Percentiles rank a stretch among this genome's conserved stretches.
Evolutionary conservation across 2,797 vertebrate species (phyloP).

Genomic region (Vireo griseus): DNA sequence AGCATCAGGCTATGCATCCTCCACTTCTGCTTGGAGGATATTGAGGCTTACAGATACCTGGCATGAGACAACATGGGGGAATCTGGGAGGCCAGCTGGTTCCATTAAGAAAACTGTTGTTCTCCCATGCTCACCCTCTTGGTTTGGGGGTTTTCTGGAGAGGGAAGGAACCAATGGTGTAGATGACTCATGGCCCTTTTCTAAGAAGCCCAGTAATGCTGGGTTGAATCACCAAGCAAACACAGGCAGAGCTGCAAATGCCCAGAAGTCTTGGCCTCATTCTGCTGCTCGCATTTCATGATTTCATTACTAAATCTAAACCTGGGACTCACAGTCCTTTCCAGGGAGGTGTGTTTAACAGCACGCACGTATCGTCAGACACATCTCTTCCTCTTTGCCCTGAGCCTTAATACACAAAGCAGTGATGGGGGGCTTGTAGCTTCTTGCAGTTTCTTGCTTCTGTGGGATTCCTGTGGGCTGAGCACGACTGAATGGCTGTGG

Average conservation of each 20-base stretch:
- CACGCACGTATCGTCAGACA: fast-evolving
- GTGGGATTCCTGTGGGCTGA: constrained; percentile 42
- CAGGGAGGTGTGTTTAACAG: constrained; percentile 23
- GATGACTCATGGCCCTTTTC: neutral
- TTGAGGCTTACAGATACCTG: neutral
- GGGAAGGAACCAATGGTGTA: neutral
- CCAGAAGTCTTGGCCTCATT: neutral
- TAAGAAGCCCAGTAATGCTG: neutral
- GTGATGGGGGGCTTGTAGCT: neutral
- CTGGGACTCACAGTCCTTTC: neutral
- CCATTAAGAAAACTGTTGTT: neutral
- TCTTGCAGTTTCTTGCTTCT: constrained; percentile 52
- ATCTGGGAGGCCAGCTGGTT: neutral
- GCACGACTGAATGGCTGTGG: neutral
- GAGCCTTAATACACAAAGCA: neutral
- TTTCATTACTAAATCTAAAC: neutral
- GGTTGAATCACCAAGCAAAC: neutral
- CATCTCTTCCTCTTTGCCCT: constrained; percentile 22
- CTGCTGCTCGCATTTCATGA: neutral
- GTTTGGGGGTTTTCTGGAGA: neutral
- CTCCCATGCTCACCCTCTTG: neutral
- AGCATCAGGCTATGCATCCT: neutral
- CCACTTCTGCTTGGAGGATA: neutral
- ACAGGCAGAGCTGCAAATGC: neutral
- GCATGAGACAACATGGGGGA: neutral